Conservation (phyloP, 2,888 invertebrate species). For the Diabrotica balteata region DNA sequence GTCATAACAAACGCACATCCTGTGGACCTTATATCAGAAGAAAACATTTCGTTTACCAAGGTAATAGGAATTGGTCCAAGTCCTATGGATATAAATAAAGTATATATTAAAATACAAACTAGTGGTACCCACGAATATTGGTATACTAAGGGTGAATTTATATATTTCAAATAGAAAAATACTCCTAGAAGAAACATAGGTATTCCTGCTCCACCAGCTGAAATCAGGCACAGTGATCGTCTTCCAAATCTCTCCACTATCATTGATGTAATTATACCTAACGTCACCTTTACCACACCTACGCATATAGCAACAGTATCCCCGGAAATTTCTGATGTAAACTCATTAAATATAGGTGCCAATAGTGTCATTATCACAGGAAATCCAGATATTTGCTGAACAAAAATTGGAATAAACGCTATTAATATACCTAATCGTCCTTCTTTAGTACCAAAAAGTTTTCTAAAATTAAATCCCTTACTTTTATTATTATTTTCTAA, state of each 20-base stretch:
- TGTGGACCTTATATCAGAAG: slow-evolving; percentile 19
- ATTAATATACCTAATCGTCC: slow-evolving; percentile 8
- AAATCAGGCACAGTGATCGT: slow-evolving; percentile 7
- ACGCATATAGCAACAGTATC: slow-evolving; percentile 17
- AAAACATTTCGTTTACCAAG: slow-evolving; percentile 20
- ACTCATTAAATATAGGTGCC: slow-evolving; percentile 25
- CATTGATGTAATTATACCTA: slow-evolving; percentile 1
- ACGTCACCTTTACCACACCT: slow-evolving; percentile 4
- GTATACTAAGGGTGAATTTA: neutral
- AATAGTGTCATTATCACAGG: slow-evolving; percentile 19
- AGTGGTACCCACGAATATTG: neutral
- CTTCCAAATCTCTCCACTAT: neutral
- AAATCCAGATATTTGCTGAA: slow-evolving; percentile 13
- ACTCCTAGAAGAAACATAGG: slow-evolving; percentile 4
- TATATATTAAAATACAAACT: neutral
- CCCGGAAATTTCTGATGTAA: slow-evolving; percentile 15
- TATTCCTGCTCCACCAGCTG: slow-evolving; percentile 11
- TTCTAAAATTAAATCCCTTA: neutral
- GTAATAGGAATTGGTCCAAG: slow-evolving; percentile 19
- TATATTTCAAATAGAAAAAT: slow-evolving; percentile 12
- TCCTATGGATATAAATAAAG: slow-evolving; percentile 14
- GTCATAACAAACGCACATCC: slow-evolving; percentile 14
- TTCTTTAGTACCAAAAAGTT: slow-evolving; percentile 5
- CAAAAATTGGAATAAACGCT: slow-evolving; percentile 7
- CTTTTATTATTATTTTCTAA: neutral